phyloP scores from a whole-genome alignment of 2,888 invertebrate species.

The Colostygia pectinataria region DNA sequence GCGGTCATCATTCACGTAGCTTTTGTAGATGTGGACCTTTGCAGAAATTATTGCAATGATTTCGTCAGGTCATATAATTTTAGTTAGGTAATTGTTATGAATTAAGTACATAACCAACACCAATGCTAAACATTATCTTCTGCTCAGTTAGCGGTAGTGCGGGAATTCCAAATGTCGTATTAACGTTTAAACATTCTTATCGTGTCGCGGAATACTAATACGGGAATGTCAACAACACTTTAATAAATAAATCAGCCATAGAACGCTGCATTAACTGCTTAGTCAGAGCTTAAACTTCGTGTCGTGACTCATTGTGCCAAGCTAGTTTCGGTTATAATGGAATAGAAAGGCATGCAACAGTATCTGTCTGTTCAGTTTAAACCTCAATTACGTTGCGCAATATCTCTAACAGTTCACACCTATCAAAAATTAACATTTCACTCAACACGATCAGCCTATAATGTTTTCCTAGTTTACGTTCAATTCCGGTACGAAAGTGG shows the following conservation, averaged over 20 bases:
- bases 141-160: not conserved
- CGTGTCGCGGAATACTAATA: conserved; percentile 34
- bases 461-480: too few species aligned
- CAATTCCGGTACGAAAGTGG: too few species aligned
- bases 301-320: conserved; percentile 32
- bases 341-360: conserved; percentile 34
- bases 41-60: conserved; percentile 11
- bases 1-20: conserved; percentile 9
- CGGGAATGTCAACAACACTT: conserved; percentile 32
- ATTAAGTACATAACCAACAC: too few species aligned
- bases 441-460: too few species aligned
- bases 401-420: not conserved
- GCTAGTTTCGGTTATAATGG: conserved; percentile 22
- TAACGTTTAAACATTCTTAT: conserved; percentile 23
- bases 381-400: conserved; percentile 10
- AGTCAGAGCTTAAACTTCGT: conserved; percentile 12
- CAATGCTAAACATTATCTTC: not conserved
- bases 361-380: conserved; percentile 5
- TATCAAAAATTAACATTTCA: too few species aligned
- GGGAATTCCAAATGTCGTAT: not conserved
- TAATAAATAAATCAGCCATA: conserved; percentile 29
- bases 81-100: too few species aligned
- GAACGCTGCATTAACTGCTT: conserved; percentile 11
- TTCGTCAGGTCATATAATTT: too few species aligned
- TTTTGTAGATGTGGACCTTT: conserved; percentile 11